Evolutionary conservation across 2,797 vertebrate species (phyloP), one percentile per base, ranked within the genome.

Genomic region (Acropternis orthonyx): DNA sequence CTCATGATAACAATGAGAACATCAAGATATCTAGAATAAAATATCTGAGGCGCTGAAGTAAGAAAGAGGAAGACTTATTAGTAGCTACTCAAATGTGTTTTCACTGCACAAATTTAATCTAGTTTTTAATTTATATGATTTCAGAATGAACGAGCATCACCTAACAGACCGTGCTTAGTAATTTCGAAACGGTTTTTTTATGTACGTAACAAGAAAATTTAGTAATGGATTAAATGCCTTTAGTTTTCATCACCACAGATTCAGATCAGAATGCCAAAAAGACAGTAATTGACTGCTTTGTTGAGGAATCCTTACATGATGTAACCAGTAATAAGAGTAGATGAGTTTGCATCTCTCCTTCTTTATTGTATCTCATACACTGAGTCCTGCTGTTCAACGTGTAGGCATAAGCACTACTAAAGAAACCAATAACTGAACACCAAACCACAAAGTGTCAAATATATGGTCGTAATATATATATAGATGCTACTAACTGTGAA

Each of bases 361-460:
- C 89, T 93, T 96, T 89, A 88, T 75, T 91, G 59, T 89, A 93
- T 17, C 85, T 91, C 2, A 0, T 55, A 95, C 73, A 95, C 87
- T 75, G 85, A 55, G 91, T 94, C 87, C 78, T 92, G 86, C 81
- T 93, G 85, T 94, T 95, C 78, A 82, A 73, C 62, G 36, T 62
- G 82, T 82, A 91, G 81, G 59, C 91, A 61, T 69, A 88, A 94
- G 83, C 10, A 0, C 92, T 91, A 92, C 92, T 95, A 94, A 84
- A 95, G 88, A 95, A 97, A 96, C 84, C 85, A 85, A 34, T 94
- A 95, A 92, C 79, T 73, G 92, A 93, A 96, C 81, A 93, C 89
- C 85, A 91, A 95, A 95, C 94, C 93, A 85, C 95, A 93, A 92
- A 79, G 67, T 93, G 93, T 92, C 96, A 96, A 95, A 92, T 94